These are phyloP conservation scores for Camptogramma bilineatum DNA, from an alignment of 2,888 invertebrate species.

Conservation along the genomic window DNA sequence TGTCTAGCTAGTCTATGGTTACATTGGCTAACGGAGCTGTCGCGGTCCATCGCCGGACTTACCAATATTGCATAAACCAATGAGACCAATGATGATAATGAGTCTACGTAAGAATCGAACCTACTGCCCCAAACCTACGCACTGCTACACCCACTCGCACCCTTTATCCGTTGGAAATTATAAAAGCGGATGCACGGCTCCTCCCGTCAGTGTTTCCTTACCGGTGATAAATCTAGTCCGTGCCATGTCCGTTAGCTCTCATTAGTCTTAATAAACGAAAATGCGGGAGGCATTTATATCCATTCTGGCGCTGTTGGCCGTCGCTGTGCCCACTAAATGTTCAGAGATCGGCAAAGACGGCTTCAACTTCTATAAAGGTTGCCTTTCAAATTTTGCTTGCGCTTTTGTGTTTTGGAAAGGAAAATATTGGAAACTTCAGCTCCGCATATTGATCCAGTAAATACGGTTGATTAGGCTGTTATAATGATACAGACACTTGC, in stretches of 20 bases:
- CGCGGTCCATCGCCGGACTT: too few relatives aligned
- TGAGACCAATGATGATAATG: too few relatives aligned
- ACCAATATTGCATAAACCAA: too few relatives aligned
- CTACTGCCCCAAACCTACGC: constrained; percentile 30
- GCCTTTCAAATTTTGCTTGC: background rate
- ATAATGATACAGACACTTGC: background rate
- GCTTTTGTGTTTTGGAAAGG: background rate
- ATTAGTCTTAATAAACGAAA: constrained; percentile 63
- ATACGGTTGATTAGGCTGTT: background rate
- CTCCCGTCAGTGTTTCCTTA: constrained; percentile 39
- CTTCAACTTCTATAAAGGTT: constrained; percentile 81
- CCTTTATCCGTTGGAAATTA: constrained; percentile 51
- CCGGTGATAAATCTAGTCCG: constrained; percentile 35
- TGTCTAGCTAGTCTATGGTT: too few relatives aligned
- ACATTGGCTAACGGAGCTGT: too few relatives aligned
- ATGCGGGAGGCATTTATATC: constrained; percentile 75
- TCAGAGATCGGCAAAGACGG: constrained; percentile 72
- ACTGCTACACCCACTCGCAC: constrained; percentile 20
- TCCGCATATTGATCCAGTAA: background rate
- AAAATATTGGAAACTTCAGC: background rate
- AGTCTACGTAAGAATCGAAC: constrained; percentile 45
- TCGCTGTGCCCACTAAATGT: constrained; percentile 56
- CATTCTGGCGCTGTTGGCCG: constrained; percentile 63
- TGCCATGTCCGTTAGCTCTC: constrained; percentile 50
- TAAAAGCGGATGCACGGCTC: constrained; percentile 57